A percentile compares a stretch with the other conserved stretches of the same genome.
Conservation (phyloP, 2,888 invertebrate genomes). For the Agapostemon virescens region DNA sequence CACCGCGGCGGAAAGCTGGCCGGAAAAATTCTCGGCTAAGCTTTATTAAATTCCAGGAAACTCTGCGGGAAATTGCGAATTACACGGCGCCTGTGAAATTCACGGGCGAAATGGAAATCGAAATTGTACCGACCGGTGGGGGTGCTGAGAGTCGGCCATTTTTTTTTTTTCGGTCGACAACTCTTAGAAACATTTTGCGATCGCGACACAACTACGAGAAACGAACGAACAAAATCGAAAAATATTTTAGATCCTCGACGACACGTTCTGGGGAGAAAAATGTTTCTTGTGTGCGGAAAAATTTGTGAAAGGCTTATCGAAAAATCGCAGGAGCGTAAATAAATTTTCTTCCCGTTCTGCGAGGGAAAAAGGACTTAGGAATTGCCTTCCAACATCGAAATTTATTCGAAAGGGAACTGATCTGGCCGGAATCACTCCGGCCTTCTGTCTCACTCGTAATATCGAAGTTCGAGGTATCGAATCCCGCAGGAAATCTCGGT, state of each 20-base stretch:
- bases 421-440: neutral
- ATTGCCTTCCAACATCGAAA: neutral
- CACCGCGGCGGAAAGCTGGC: neutral
- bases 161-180: neutral
- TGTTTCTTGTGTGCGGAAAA: fast-evolving
- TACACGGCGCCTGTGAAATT: conserved; percentile 25
- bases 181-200: neutral
- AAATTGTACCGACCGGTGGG: conserved; percentile 1
- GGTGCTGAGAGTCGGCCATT: neutral
- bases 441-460: conserved; percentile 6
- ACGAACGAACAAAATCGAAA: neutral
- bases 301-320: neutral
- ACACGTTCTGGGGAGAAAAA: neutral
- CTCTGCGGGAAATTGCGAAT: conserved; percentile 35
- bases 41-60: conserved; percentile 35
- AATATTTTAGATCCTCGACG: no score
- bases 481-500: conserved; percentile 23
- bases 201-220: fast-evolving
- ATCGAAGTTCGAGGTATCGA: conserved; percentile 20
- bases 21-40: conserved; percentile 28
- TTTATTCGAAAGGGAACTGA: neutral
- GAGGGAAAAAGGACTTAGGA: neutral
- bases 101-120: conserved; percentile 25
- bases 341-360: neutral
- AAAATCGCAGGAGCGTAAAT: neutral